These are phyloP conservation scores for Mesocricetus auratus DNA, from an alignment of 2,113 vertebrate genomes.

Conservation along the genomic window DNA sequence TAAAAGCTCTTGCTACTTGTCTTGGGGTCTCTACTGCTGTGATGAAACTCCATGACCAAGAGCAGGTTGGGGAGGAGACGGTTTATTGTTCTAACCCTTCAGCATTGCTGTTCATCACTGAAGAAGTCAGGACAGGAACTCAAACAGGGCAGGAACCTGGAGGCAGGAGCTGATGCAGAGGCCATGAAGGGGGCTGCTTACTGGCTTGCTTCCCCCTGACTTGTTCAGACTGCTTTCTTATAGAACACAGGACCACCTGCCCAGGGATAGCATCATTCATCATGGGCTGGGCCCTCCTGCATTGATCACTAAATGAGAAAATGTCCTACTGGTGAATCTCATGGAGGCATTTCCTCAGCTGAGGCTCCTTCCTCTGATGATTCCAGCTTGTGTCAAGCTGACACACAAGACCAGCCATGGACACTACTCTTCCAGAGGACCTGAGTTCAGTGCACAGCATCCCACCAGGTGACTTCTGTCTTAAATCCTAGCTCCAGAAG, in stretches of 20 bases:
- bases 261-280: background rate
- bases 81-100: background rate
- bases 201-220: background rate
- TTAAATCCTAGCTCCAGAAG: background rate
- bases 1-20: background rate
- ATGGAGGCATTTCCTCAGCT: background rate
- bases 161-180: background rate
- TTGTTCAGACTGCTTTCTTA: background rate
- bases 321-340: background rate
- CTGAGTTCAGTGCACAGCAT: background rate
- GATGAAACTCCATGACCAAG: background rate
- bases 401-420: background rate
- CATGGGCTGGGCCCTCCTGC: background rate
- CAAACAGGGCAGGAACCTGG: background rate
- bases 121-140: background rate
- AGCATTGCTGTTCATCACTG: background rate
- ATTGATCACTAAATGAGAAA: background rate
- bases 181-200: background rate
- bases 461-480: too few relatives aligned
- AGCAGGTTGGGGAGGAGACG: background rate
- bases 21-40: background rate
- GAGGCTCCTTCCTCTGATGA: background rate
- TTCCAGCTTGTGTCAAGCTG: background rate
- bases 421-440: background rate
- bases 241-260: background rate